These are phyloP conservation scores for Sorex araneus DNA, from an alignment of 2,113 vertebrate species.

Conservation along the genomic window DNA sequence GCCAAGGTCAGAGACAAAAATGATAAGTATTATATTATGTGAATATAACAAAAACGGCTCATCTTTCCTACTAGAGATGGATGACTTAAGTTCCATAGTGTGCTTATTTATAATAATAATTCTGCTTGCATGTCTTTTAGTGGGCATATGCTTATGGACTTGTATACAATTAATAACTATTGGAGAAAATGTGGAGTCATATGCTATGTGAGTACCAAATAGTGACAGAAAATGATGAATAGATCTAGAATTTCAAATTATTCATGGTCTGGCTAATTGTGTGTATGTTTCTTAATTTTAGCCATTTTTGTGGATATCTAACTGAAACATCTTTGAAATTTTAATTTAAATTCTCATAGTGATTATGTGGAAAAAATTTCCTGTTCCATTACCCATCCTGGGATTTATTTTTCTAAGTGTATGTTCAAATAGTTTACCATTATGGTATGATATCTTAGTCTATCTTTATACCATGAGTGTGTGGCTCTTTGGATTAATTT, in stretches of 20 bases:
- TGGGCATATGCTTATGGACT: background rate
- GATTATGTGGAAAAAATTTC: background rate
- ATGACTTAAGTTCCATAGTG: background rate
- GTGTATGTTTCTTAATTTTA: background rate
- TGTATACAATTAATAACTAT: background rate
- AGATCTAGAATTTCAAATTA: background rate
- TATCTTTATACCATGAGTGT: background rate
- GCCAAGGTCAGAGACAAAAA: too few species aligned
- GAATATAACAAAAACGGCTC: background rate
- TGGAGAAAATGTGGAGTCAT: background rate
- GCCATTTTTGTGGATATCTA: background rate
- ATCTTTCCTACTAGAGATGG: background rate
- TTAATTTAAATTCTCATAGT: constrained; percentile 6
- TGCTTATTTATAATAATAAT: background rate
- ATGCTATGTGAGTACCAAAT: background rate
- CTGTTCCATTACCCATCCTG: background rate
- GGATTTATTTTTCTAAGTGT: background rate
- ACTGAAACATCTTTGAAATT: background rate
- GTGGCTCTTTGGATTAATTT: background rate
- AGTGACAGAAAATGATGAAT: background rate
- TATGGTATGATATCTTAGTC: background rate
- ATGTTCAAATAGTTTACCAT: background rate
- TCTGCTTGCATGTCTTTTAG: background rate
- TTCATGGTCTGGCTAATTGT: background rate
- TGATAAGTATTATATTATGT: background rate